Percentiles rank a stretch among this genome's conserved stretches.
These are phyloP conservation scores for Crypturellus tataupa DNA, from an alignment of 2,797 vertebrate species.

Conservation along the genomic window DNA sequence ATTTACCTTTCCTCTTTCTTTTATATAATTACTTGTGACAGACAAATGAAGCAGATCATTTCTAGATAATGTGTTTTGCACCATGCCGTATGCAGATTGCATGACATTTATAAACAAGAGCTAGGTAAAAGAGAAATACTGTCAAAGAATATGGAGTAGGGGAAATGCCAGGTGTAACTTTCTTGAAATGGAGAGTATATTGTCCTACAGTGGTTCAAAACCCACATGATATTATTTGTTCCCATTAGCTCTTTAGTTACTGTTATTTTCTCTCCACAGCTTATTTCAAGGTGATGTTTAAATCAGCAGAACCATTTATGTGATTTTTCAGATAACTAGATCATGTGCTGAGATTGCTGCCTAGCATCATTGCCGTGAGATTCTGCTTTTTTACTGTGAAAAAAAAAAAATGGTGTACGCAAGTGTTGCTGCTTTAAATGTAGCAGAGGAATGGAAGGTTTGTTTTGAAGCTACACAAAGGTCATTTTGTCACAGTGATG, in stretches of 20 bases:
- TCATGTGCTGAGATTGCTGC: background rate
- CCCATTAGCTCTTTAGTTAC: background rate
- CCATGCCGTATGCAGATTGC: background rate
- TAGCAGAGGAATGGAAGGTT: background rate
- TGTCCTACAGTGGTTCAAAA: background rate
- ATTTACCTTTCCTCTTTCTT: background rate
- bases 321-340: background rate
- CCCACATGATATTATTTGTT: background rate
- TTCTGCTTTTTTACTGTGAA: background rate
- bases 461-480: background rate
- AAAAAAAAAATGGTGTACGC: background rate
- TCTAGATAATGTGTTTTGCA: background rate
- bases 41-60: background rate
- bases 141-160: background rate
- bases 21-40: background rate
- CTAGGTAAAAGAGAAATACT: background rate
- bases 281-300: conserved; percentile 13
- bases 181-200: background rate
- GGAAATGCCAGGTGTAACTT: background rate
- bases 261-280: background rate
- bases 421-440: background rate
- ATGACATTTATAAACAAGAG: background rate
- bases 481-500: background rate
- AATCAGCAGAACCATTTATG: background rate
- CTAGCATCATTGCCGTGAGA: background rate